Conservation (phyloP, 2,113 vertebrate genomes). For the Pluvialis apricaria region DNA sequence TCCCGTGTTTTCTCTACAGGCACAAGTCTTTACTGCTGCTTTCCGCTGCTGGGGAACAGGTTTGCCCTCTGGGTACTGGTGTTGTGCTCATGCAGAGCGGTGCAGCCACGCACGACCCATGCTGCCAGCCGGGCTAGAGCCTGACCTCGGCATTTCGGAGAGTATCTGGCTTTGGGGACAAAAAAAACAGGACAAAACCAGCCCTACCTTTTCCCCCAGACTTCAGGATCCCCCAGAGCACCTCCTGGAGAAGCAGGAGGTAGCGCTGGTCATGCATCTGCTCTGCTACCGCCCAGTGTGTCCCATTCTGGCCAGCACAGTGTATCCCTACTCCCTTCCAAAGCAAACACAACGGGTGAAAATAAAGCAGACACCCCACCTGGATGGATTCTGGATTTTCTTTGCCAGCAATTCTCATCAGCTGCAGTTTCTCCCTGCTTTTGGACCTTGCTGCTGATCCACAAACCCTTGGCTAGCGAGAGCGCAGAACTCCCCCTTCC, state of each 20-base stretch:
- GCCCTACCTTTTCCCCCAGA: neutral
- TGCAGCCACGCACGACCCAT: neutral
- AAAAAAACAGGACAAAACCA: too few relatives aligned
- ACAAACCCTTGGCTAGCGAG: neutral
- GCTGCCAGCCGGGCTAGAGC: neutral
- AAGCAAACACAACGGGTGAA: neutral
- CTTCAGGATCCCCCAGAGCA: neutral
- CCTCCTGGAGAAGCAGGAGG: neutral
- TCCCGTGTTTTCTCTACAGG: neutral
- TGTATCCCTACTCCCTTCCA: neutral
- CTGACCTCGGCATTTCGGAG: accelerated
- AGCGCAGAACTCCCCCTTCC: neutral
- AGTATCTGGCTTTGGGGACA: neutral
- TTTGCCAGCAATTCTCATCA: neutral
- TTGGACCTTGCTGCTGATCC: neutral
- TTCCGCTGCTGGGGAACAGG: neutral
- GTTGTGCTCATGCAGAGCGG: accelerated
- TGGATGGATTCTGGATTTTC: neutral
- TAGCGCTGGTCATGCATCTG: accelerated
- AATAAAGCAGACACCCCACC: neutral
- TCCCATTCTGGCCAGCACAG: accelerated
- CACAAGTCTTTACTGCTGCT: neutral
- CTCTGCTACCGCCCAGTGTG: accelerated
- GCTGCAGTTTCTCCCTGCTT: neutral
- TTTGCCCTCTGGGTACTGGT: neutral